These are phyloP conservation scores for Trichogramma dendrolimi DNA, from an alignment of 2,888 invertebrate species.

Conservation along the genomic window DNA sequence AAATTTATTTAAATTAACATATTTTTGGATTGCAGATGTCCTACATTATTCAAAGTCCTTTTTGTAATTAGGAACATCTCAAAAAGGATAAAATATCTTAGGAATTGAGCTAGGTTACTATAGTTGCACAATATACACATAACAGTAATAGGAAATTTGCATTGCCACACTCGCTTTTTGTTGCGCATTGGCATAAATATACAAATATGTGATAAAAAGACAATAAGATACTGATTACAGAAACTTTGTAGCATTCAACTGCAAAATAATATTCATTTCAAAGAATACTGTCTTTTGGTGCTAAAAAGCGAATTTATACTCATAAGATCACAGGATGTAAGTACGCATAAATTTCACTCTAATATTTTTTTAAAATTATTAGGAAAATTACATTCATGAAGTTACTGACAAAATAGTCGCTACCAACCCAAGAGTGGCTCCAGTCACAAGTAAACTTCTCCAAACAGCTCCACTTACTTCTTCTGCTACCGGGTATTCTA, in stretches of 20 bases:
- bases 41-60: constrained; percentile 29
- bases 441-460: constrained; percentile 49
- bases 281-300: constrained; percentile 8
- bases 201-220: constrained; percentile 18
- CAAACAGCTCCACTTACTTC: constrained; percentile 50
- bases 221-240: neutral
- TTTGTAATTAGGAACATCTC: constrained; percentile 19
- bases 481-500: constrained; percentile 50
- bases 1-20: constrained; percentile 44
- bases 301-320: constrained; percentile 30
- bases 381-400: constrained; percentile 38
- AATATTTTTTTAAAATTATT: constrained; percentile 29
- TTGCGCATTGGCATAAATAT: constrained; percentile 10
- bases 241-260: too few species aligned
- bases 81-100: constrained; percentile 34
- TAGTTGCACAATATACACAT: constrained; percentile 33
- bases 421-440: constrained; percentile 48
- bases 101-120: constrained; percentile 42
- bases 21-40: constrained; percentile 39
- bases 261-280: constrained; percentile 12
- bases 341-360: constrained; percentile 36
- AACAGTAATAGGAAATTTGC: constrained; percentile 42
- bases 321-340: constrained; percentile 44
- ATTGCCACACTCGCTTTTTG: constrained; percentile 32
- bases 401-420: constrained; percentile 49